Percentiles rank a stretch among this genome's conserved stretches.
Conservation (phyloP, 64 coral and sea anemone genomes). For the Stylophora pistillata region DNA sequence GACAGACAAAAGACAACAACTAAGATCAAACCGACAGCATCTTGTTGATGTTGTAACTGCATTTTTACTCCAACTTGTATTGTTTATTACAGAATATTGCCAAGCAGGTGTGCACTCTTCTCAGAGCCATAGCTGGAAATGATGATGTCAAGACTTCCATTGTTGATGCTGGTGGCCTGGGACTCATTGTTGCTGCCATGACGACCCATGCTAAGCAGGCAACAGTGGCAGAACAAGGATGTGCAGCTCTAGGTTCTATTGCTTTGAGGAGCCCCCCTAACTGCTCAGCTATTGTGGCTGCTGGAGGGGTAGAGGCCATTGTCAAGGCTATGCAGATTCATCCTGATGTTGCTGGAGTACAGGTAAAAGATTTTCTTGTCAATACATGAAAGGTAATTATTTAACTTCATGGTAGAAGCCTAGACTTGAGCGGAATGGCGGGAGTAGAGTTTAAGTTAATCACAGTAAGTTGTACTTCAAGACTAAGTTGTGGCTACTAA, state of each 20-base stretch:
- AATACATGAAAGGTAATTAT: not conserved
- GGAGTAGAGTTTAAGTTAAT: too few relatives aligned
- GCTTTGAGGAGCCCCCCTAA: constrained; percentile 77
- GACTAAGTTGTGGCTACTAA: too few relatives aligned
- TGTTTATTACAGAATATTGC: constrained; percentile 70
- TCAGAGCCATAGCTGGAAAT: constrained; percentile 82
- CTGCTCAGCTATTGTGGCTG: constrained; percentile 66
- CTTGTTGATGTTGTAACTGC: not conserved
- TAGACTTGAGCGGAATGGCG: too few relatives aligned
- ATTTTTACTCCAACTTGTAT: not conserved
- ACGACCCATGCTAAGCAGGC: constrained; percentile 77
- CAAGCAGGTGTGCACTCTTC: constrained; percentile 79
- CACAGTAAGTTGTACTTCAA: too few relatives aligned
- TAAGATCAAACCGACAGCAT: too few relatives aligned
- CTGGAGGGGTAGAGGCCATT: constrained; percentile 74
- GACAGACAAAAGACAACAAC: too few relatives aligned
- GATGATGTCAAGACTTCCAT: constrained; percentile 90
- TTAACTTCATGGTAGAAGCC: not conserved
- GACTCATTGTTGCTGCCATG: constrained; percentile 82
- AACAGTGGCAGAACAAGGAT: constrained; percentile 82
- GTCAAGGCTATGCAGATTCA: constrained; percentile 90
- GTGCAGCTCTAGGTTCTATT: constrained; percentile 79
- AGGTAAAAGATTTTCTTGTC: constrained; percentile 19
- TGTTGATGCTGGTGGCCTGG: constrained; percentile 72
- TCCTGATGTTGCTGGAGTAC: constrained; percentile 54